phyloP scores from a whole-genome alignment of 2,113 vertebrate genomes.

The Protobothrops flavoviridis region DNA sequence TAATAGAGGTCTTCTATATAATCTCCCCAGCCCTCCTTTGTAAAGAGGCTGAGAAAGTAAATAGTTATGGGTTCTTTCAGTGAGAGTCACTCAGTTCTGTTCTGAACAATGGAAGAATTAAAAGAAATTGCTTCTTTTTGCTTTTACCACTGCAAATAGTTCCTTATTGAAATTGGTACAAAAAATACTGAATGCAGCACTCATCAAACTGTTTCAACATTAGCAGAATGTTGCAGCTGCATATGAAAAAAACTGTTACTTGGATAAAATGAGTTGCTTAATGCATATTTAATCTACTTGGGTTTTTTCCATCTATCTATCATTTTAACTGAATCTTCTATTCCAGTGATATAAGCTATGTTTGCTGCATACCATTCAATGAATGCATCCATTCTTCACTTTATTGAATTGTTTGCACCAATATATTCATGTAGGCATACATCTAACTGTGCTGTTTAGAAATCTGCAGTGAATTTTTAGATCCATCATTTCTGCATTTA shows the following conservation, averaged over 20 bases:
- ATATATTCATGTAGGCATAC: neutral
- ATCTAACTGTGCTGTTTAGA: neutral
- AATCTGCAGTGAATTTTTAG: neutral
- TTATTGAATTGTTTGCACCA: neutral
- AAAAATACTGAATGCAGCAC: slow-evolving; percentile 6
- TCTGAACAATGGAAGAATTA: neutral
- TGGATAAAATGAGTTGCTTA: neutral
- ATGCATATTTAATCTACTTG: neutral
- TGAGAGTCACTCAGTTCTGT: neutral
- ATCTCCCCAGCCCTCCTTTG: neutral
- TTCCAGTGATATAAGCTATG: neutral
- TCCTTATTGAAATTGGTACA: slow-evolving; percentile 1
- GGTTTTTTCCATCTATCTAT: neutral
- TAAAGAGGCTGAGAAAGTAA: neutral
- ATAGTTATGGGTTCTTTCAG: neutral
- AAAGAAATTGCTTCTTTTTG: neutral
- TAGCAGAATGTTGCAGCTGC: neutral
- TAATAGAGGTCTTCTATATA: neutral
- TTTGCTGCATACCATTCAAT: neutral
- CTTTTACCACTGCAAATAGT: slow-evolving; percentile 41
- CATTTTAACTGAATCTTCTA: neutral
- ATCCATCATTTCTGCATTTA: neutral
- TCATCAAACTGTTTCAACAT: neutral
- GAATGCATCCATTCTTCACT: neutral
- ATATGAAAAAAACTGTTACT: neutral